Conservation (phyloP, 2,888 invertebrate genomes). For the Actias luna region DNA sequence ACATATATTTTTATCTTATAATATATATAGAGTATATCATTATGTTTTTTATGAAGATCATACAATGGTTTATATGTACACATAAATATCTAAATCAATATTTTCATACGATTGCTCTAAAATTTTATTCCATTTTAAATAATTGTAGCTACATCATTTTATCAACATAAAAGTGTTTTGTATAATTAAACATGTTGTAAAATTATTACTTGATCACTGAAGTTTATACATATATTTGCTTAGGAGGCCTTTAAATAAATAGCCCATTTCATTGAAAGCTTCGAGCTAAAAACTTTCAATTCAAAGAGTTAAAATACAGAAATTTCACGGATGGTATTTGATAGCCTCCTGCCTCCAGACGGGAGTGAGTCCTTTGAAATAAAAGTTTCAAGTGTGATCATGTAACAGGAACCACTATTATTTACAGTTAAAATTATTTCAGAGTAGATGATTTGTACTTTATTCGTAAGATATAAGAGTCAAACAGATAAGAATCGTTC, state of each 20-base stretch:
- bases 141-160: not conserved
- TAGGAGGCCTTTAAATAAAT: not conserved
- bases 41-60: not conserved
- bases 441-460: conserved; percentile 34
- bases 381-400: conserved; percentile 58
- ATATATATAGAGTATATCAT: too few relatives aligned
- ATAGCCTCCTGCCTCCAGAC: conserved; percentile 36
- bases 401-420: conserved; percentile 39
- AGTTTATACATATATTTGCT: not conserved
- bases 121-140: not conserved
- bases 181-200: not conserved
- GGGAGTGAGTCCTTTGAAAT: conserved; percentile 47
- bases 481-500: not conserved
- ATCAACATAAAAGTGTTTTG: not conserved
- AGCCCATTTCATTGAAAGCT: not conserved
- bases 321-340: conserved; percentile 37
- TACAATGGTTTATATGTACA: not conserved
- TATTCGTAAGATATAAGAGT: conserved; percentile 35
- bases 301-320: conserved; percentile 35
- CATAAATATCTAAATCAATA: not conserved
- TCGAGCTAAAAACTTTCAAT: conserved; percentile 21
- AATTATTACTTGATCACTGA: not conserved
- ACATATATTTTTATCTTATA: too few relatives aligned
- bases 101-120: not conserved
- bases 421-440: conserved; percentile 26